Evolutionary conservation across 2,888 invertebrate genomes (phyloP), one percentile per base, ranked within the genome.

Genomic region (Gerosis bhagava): DNA sequence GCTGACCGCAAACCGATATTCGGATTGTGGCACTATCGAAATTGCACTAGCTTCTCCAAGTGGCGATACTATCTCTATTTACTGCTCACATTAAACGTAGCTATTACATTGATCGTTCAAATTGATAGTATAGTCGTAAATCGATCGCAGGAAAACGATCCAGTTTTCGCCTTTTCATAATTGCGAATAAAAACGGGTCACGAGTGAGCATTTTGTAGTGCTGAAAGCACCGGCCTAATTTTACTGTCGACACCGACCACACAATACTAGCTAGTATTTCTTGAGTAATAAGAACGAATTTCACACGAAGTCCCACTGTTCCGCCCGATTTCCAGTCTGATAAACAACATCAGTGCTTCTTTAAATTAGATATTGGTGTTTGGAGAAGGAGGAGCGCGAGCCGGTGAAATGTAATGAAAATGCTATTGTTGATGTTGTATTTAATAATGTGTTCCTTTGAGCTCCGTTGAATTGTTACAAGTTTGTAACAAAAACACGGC

Each of bases 331-430:
- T 70, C 66, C 69, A 66, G 64, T 68, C 69, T 71, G 64, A 68
- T 70, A 73, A 77, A 75, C 72, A 75, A 70, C 67, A 60, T 60
- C 60, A 63, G 57, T 64, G 66, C 66, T 73, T 70, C 75, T 77
- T 79, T 76, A 74, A 73, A 77, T 73, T 76, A 74, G 67, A 72
- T 63, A 65, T 60, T 52, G 58, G 59, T 58, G 62, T 64, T 64
- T 55, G 35, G 13, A 28, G 54, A 44, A 39, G 55, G 51, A 54
- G 58, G 53, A 57, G 32, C 19, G 26, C n/a, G n/a, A 12, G 46
- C 21, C 43, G 43, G 37, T 49, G 51, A 40, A 54, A 54, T 7
- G 26, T 53, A 52, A 59, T 53, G 51, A 55, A 51, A 51, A 52
- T 48, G 24, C 26, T 34, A 22, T 34, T 45, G 52, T 45, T 50